Percentiles rank a stretch among this genome's conserved stretches.
These are phyloP conservation scores for Phrynocephalus forsythii DNA, from an alignment of 2,797 vertebrate genomes.

Conservation along the genomic window DNA sequence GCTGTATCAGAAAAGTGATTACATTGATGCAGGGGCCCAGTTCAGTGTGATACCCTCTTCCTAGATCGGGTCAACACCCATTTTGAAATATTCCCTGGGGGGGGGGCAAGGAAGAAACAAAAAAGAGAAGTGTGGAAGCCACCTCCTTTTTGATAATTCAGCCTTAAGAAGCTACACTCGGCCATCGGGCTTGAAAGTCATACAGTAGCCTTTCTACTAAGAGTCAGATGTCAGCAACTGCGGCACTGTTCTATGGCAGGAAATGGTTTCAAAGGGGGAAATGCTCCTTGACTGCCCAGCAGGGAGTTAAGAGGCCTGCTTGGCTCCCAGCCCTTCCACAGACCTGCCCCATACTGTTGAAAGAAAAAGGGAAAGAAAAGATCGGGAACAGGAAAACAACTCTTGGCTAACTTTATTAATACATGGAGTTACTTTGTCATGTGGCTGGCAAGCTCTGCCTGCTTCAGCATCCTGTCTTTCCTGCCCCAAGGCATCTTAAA, in stretches of 20 bases:
- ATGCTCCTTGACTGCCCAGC: slow-evolving; percentile 53
- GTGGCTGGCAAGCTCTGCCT: slow-evolving; percentile 15
- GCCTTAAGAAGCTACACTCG: not conserved
- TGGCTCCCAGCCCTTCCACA: slow-evolving; percentile 46
- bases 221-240: not conserved
- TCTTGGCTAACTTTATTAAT: slow-evolving; percentile 36
- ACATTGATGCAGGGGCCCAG: not conserved
- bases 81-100: not conserved
- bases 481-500: not conserved
- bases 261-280: slow-evolving; percentile 22
- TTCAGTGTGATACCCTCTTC: not conserved
- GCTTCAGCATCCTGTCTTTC: not conserved
- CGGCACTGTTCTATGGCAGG: not conserved
- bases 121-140: not conserved
- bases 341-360: slow-evolving; percentile 47
- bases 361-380: not conserved
- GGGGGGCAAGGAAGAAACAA: not conserved
- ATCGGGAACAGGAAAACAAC: slow-evolving; percentile 37
- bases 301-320: slow-evolving; percentile 53
- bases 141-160: not conserved
- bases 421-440: not conserved
- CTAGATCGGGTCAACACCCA: slow-evolving; percentile 15
- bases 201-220: not conserved
- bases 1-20: not conserved
- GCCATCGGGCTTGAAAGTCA: not conserved